Conservation (phyloP, 2,797 vertebrate species). For the Streptopelia turtur region DNA sequence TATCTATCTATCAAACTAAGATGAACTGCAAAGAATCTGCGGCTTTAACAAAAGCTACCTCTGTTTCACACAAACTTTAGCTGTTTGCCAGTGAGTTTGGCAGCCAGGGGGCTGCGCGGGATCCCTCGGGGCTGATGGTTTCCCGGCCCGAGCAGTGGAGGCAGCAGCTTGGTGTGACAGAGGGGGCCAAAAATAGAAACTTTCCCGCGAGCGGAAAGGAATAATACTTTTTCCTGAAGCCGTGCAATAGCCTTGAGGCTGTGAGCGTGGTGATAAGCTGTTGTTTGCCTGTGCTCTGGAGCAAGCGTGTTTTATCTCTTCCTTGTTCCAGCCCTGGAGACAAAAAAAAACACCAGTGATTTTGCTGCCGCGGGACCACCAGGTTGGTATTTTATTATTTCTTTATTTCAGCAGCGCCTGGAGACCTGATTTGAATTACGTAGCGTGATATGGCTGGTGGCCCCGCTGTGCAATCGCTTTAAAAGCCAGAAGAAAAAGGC, state of each 20-base stretch:
- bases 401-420: neutral
- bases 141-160: neutral
- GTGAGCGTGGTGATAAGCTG: neutral
- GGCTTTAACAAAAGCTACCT: neutral
- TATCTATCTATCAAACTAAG: neutral
- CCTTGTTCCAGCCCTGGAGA: constrained; percentile 1
- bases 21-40: neutral
- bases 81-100: rapidly evolving
- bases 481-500: neutral
- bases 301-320: constrained; percentile 37
- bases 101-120: neutral
- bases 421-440: neutral
- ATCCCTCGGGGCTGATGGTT: neutral
- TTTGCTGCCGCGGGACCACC: neutral
- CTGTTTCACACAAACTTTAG: rapidly evolving
- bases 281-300: constrained; percentile 8
- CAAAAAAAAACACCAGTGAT: neutral
- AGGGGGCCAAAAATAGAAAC: constrained; percentile 15
- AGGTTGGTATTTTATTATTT: constrained; percentile 26
- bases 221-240: neutral
- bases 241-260: constrained; percentile 24
- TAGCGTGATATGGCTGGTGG: rapidly evolving
- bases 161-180: neutral
- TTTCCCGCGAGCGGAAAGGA: neutral
- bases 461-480: rapidly evolving